phyloP scores from a whole-genome alignment of 2,113 vertebrate genomes.

The Larimichthys crocea region DNA sequence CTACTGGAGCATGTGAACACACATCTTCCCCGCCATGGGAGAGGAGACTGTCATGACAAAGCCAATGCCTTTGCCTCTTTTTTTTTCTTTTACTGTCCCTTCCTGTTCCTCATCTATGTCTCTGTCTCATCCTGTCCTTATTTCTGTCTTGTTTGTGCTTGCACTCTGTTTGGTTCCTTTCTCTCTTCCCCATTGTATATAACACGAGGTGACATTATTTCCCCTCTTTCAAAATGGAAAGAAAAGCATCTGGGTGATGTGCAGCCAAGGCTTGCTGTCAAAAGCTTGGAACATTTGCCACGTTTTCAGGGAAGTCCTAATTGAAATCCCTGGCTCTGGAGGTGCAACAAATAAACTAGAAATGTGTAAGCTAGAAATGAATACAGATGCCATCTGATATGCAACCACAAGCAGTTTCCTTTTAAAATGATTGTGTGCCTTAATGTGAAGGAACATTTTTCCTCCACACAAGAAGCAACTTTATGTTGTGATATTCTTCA shows the following conservation, averaged over 20 bases:
- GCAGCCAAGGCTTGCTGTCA: conserved; percentile 57
- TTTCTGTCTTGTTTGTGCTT: conserved; percentile 62
- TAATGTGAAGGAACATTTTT: not conserved
- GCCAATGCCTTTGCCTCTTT: conserved; percentile 52
- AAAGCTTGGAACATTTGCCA: conserved; percentile 52
- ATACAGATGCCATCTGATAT: conserved; percentile 2
- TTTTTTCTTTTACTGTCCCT: conserved; percentile 48
- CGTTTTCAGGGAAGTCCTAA: conserved; percentile 60
- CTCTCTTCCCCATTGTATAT: conserved; percentile 45
- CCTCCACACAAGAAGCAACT: not conserved
- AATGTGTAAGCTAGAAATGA: conserved; percentile 25
- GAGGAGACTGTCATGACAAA: conserved; percentile 76
- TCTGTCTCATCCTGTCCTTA: conserved; percentile 57
- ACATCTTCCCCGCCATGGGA: conserved; percentile 65
- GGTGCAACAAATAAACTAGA: conserved; percentile 44
- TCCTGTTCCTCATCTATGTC: conserved; percentile 56
- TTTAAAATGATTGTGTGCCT: not conserved
- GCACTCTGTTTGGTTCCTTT: conserved; percentile 42
- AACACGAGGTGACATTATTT: conserved; percentile 73
- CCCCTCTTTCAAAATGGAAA: conserved; percentile 38
- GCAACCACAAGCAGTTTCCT: conserved; percentile 3
- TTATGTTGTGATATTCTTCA: not conserved
- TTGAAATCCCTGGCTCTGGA: conserved; percentile 53
- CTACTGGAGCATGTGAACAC: conserved; percentile 79
- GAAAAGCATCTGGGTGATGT: conserved; percentile 51